Evolutionary conservation across 2,888 invertebrate genomes (phyloP).

Genomic region (Stegophylla sp.): DNA sequence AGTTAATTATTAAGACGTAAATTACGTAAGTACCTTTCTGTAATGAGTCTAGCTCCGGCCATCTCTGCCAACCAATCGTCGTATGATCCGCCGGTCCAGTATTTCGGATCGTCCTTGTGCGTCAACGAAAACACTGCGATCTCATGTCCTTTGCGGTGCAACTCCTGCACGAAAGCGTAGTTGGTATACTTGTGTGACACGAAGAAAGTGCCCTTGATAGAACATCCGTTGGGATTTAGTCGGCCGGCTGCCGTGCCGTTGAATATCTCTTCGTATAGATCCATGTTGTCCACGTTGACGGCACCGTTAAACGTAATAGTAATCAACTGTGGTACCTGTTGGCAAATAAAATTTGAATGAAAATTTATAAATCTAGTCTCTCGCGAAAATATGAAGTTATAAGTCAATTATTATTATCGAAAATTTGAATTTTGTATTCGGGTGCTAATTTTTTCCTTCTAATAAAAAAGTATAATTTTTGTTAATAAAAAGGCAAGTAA

Average conservation of each 20-base stretch:
- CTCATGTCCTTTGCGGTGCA: constrained; percentile 88
- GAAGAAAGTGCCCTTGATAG: constrained; percentile 88
- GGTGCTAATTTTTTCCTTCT: no score
- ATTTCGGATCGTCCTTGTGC: constrained; percentile 89
- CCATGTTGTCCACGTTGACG: constrained; percentile 90
- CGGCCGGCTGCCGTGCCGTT: constrained; percentile 75
- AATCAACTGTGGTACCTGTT: constrained; percentile 85
- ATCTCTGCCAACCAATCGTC: constrained; percentile 94
- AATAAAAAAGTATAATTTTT: no score
- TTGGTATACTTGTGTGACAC: constrained; percentile 91
- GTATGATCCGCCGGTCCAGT: constrained; percentile 86
- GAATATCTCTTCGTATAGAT: constrained; percentile 88
- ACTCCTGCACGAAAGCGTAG: constrained; percentile 87
- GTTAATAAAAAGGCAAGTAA: no score
- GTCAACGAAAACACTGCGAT: constrained; percentile 90
- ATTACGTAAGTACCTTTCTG: constrained; percentile 74
- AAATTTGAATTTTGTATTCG: no score
- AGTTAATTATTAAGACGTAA: no score
- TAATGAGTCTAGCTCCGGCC: constrained; percentile 87
- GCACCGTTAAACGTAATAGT: constrained; percentile 92
- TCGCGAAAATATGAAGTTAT: no score
- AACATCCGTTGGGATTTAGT: constrained; percentile 87
- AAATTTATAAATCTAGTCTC: no score
- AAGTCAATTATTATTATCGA: no score
- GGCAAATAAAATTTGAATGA: no score